Percentiles rank a stretch among this genome's conserved stretches.
Conservation (phyloP, 1,140 invertebrate genomes). For the roundworm (Caenorhabditis elegans) region WBcel235 BX284602.5:6562001-6562500, state of each 20-base stretch:
- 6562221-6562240: neutral
- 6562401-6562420: no score
- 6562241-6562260: neutral
- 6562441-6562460: neutral
- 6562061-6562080: no score
- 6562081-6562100: no score
- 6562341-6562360: neutral
- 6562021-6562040: no score
- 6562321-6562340: neutral
- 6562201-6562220: neutral
- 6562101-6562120: no score
- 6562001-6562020: no score
- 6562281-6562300: neutral
- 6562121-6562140: no score
- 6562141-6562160: no score
- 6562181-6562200: conserved; percentile 1
- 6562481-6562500: neutral
- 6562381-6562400: no score
- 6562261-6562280: neutral
- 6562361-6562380: neutral
- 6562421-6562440: neutral
- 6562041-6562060: no score
- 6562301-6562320: neutral
- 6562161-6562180: neutral
- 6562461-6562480: neutral